Conservation (phyloP, 1,140 invertebrate genomes). For the Globodera ellingtonae region DNA sequence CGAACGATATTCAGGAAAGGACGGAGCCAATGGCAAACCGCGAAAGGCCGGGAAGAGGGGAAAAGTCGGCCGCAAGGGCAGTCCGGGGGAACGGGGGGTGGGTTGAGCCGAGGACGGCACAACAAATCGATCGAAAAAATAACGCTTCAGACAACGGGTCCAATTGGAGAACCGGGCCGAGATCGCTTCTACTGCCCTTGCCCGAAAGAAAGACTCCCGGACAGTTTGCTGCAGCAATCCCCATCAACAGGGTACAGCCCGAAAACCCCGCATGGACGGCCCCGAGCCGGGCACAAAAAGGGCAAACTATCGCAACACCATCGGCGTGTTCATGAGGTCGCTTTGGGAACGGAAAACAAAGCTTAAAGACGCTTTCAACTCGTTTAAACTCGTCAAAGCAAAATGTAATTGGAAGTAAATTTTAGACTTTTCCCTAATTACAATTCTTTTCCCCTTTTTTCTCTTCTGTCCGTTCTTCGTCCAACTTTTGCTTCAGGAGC, state of each 20-base stretch:
- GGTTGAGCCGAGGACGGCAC: neutral
- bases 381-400: neutral
- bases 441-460: neutral
- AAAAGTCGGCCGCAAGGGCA: neutral
- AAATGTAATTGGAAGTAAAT: neutral
- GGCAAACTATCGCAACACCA: neutral
- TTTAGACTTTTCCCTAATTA: neutral
- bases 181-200: slow-evolving; percentile 22
- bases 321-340: neutral
- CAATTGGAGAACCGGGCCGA: neutral
- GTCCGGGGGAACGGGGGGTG: neutral
- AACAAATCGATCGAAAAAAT: neutral
- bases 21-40: slow-evolving; percentile 5
- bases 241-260: neutral
- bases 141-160: neutral
- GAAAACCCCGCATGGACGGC: neutral
- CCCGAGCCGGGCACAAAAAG: neutral
- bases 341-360: neutral
- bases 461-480: neutral
- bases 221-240: neutral
- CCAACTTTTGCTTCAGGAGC: neutral
- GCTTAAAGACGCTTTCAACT: no score
- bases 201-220: neutral
- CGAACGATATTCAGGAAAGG: slow-evolving; percentile 1
- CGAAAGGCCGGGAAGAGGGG: neutral